Evolutionary conservation across 2,113 vertebrate genomes (phyloP).

Genomic region (Toxotes jaculatrix): DNA sequence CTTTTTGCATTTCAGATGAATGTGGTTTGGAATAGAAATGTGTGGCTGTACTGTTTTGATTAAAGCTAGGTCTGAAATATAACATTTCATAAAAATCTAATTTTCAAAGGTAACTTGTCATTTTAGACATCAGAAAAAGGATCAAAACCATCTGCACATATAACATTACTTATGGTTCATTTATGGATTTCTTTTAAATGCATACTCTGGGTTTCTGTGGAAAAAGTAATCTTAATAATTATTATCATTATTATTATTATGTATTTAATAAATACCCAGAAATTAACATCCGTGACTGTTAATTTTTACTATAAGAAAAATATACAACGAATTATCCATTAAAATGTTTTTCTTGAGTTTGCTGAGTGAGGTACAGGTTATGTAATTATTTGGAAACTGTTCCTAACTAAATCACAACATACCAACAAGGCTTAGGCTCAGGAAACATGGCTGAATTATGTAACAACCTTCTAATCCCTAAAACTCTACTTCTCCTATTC

Average conservation of each 20-base stretch:
- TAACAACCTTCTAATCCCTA: slow-evolving; percentile 43
- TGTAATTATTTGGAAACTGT: neutral
- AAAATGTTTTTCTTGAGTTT: neutral
- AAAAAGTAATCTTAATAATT: neutral
- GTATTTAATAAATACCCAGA: neutral
- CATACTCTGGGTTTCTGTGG: neutral
- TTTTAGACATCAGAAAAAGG: neutral
- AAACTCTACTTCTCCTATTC: slow-evolving; percentile 5
- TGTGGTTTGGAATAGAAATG: no score
- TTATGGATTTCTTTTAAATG: neutral
- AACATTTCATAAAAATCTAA: no score
- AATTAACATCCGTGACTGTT: neutral
- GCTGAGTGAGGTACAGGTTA: neutral
- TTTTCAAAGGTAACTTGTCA: neutral
- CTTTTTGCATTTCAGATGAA: neutral
- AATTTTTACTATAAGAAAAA: neutral
- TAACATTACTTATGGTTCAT: neutral
- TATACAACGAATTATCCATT: neutral
- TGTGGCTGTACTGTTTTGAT: neutral
- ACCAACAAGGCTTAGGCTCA: slow-evolving; percentile 14
- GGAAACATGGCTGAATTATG: slow-evolving; percentile 33
- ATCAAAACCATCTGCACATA: neutral
- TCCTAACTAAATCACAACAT: slow-evolving; percentile 5
- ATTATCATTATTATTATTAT: no score
- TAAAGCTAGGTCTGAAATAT: neutral